Percentiles rank a stretch among this genome's conserved stretches.
Evolutionary conservation across 35 echinoderm and acorn worm genomes (phyloP).

Genomic region (Heliocidaris tuberculata): DNA sequence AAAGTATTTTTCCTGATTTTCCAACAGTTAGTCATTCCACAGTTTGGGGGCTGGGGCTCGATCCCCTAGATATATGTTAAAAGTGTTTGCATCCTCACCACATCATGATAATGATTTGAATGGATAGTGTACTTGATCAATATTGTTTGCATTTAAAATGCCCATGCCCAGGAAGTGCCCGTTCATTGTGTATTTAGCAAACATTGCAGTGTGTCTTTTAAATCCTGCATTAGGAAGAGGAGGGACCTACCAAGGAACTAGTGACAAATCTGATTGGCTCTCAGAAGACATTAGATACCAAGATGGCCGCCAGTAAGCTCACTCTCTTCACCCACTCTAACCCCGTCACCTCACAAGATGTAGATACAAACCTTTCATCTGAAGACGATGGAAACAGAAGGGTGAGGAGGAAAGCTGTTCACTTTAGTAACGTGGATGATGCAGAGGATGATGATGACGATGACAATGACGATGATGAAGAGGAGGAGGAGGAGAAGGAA

Average conservation of each 20-base stretch:
- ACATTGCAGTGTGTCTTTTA: background rate
- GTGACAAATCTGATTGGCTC: conserved; percentile 81
- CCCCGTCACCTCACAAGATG: conserved; percentile 78
- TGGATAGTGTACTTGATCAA: too few species aligned
- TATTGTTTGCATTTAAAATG: too few species aligned
- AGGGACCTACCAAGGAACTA: conserved; percentile 74
- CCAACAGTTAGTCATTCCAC: too few species aligned
- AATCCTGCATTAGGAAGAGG: conserved; percentile 64
- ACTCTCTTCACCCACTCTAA: conserved; percentile 72
- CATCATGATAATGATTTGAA: too few species aligned
- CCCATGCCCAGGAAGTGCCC: too few species aligned
- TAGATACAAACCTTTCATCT: conserved; percentile 46
- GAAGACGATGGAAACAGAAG: conserved; percentile 50
- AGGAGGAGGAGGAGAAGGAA: background rate
- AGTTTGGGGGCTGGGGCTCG: too few species aligned
- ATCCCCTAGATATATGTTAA: too few species aligned
- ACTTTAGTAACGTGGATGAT: conserved; percentile 37
- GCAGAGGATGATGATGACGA: conserved; percentile 41
- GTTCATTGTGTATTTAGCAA: too few species aligned
- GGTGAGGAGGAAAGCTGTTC: conserved; percentile 68
- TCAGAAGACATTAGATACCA: conserved; percentile 90
- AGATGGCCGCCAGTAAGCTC: conserved; percentile 93
- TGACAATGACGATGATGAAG: background rate
- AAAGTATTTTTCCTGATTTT: too few species aligned
- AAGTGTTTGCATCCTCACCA: too few species aligned